These are phyloP conservation scores for Julus scandinavius DNA, from an alignment of 2,888 invertebrate species.

Conservation along the genomic window DNA sequence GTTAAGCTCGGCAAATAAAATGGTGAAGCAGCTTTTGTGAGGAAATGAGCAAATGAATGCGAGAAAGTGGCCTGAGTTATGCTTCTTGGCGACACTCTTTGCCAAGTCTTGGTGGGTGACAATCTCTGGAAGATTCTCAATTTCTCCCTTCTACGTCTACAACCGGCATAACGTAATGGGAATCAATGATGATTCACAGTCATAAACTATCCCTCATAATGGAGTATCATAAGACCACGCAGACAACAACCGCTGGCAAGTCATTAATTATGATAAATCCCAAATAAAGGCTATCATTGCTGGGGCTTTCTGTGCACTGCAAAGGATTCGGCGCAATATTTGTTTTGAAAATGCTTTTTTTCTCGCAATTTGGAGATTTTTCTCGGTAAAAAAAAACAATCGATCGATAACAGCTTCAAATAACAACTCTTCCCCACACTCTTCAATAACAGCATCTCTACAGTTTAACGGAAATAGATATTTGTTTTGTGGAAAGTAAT, in stretches of 20 bases:
- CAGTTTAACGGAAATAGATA: not conserved
- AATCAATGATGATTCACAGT: conserved; percentile 10
- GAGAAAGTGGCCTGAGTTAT: not conserved
- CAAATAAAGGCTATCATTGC: not conserved
- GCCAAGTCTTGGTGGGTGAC: no score
- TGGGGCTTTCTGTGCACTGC: not conserved
- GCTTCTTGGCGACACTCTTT: not conserved
- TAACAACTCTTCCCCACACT: not conserved
- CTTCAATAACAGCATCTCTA: not conserved
- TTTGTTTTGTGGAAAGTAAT: not conserved
- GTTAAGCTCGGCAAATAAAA: conserved; percentile 34
- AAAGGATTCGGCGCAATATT: not conserved
- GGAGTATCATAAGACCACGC: not conserved
- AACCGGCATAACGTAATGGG: conserved; percentile 11
- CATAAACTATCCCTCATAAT: not conserved
- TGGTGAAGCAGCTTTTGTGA: not conserved
- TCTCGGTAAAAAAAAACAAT: not conserved
- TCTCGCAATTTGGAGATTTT: conserved; percentile 17
- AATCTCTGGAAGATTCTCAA: not conserved
- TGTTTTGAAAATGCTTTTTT: conserved; percentile 22
- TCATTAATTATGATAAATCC: conserved; percentile 42
- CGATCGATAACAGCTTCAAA: conserved; percentile 7
- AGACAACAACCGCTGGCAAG: conserved; percentile 9
- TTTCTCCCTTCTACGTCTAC: not conserved
- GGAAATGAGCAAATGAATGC: not conserved